Conservation (phyloP, 2,113 vertebrate genomes). For the Gymnogyps californianus region DNA sequence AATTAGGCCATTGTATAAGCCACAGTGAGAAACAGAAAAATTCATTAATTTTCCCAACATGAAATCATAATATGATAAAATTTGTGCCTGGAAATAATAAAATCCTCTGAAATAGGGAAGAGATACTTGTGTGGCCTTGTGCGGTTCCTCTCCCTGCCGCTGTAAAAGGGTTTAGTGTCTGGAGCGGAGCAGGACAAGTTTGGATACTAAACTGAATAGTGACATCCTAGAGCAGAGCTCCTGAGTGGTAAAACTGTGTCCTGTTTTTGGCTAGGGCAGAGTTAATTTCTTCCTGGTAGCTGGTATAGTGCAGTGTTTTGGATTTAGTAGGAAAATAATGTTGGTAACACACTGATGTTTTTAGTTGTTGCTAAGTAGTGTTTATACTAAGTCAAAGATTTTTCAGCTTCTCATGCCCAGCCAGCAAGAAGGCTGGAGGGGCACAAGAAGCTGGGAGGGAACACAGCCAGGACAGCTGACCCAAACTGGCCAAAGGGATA, state of each 20-base stretch:
- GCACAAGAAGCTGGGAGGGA: too few relatives aligned
- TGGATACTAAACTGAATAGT: neutral
- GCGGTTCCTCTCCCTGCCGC: neutral
- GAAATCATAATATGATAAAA: neutral
- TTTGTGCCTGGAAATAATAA: neutral
- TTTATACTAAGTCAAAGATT: too few relatives aligned
- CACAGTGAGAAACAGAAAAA: neutral
- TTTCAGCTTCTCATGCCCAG: too few relatives aligned
- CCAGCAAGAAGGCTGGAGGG: too few relatives aligned
- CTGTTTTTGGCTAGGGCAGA: too few relatives aligned
- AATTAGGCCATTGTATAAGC: conserved; percentile 16
- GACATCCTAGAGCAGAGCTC: neutral
- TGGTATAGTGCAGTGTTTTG: too few relatives aligned
- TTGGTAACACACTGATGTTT: too few relatives aligned
- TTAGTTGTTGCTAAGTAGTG: too few relatives aligned
- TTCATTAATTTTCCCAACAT: neutral
- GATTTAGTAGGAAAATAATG: too few relatives aligned
- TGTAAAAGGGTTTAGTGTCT: neutral
- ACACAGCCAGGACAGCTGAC: too few relatives aligned
- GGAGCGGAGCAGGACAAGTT: neutral
- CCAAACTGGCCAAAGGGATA: too few relatives aligned
- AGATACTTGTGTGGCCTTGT: neutral
- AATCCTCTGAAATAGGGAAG: neutral
- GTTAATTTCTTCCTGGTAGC: too few relatives aligned
- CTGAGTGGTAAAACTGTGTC: neutral